A percentile compares a stretch with the other conserved stretches of the same genome.
Conservation (phyloP, 2,888 invertebrate genomes). For the Phymatocera aterrima region DNA sequence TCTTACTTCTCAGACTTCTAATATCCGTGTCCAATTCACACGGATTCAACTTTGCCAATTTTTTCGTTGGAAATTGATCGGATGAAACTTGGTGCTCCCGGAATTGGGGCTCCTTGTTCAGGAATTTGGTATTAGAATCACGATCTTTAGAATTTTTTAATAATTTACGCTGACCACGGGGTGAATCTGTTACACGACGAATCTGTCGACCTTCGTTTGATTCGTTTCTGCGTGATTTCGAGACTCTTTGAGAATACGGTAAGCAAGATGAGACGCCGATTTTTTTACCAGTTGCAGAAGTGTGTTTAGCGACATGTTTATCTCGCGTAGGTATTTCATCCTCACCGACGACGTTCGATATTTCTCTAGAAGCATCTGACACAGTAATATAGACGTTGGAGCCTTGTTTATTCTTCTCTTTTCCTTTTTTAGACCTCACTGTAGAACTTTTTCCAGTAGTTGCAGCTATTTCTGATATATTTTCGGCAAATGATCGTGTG, state of each 20-base stretch:
- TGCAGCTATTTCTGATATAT: conserved; percentile 53
- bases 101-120: background rate
- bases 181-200: background rate
- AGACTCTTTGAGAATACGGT: background rate
- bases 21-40: background rate
- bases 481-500: conserved; percentile 53
- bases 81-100: background rate
- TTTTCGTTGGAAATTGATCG: background rate
- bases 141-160: background rate
- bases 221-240: background rate
- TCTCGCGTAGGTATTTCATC: conserved; percentile 49
- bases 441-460: conserved; percentile 39
- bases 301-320: conserved; percentile 14
- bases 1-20: background rate
- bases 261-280: background rate
- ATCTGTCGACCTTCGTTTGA: background rate
- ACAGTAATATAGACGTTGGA: background rate
- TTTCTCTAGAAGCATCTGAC: conserved; percentile 30
- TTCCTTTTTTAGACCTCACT: conserved; percentile 4
- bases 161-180: background rate
- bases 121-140: background rate
- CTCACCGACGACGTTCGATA: conserved; percentile 1
- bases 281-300: background rate
- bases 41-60: background rate
- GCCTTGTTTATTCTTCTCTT: background rate